Base-by-base conservation (phyloP, 2,113 vertebrate genomes). In the Lucifuga dentata region DNA sequence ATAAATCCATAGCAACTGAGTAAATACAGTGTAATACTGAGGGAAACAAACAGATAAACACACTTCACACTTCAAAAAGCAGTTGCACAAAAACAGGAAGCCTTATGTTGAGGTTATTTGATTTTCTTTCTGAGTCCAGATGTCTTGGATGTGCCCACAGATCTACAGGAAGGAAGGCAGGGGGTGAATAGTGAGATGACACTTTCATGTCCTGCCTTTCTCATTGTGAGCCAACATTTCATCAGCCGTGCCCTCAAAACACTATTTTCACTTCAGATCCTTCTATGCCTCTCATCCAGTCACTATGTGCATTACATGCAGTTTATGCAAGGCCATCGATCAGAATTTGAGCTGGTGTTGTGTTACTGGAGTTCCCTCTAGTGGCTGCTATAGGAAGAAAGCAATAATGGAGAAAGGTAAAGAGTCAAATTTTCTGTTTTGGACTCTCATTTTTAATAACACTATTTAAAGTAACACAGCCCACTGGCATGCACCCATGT, bases 81-180 rank as follows among this genome's bases (percentile, higher is more conserved):
- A 36, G 48, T 53, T 76, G 76, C 67, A 55, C 52, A 50, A 67
- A 68, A 19, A 59, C 61, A 86, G 83, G 88, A 88, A 79, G 76
- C 26, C 73, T 45, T 52, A 48, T 88, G 67, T 79, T 81, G 52
- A 53, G 46, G 80, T 77, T 63, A 75, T 23, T 84, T 68, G 49
- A 88, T 88, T 83, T 78, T 71, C 70, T n/a, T n/a, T 83, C 60
- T 86, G 73, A 76, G 71, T 85, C 79, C 87, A 88, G 84, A 88
- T 89, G 82, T 73, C 72, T 61, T 83, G 71, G 58, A 61, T 65
- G 70, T 63, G 72, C 63, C 73, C 45, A 23, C 62, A 55, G 73
- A 65, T 73, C 72, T 75, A 19, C 2, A 39, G 73, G 63, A 81
- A 85, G 79, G 76, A 76, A 73, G 64, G 46, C 52, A 73, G 64